These are phyloP conservation scores for Orthosia incerta DNA, from an alignment of 2,888 invertebrate species.

Conservation along the genomic window DNA sequence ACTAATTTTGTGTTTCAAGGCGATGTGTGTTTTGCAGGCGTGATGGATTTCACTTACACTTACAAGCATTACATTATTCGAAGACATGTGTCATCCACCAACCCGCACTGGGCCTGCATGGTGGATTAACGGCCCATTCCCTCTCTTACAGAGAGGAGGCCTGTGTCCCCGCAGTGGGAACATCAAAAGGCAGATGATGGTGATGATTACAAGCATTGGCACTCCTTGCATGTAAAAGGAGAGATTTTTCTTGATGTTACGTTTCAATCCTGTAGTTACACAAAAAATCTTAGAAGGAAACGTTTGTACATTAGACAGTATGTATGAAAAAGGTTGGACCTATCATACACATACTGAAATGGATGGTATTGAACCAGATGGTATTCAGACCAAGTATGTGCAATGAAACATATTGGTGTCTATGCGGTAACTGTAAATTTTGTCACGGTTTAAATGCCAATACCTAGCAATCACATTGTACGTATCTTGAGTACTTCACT, in stretches of 20 bases:
- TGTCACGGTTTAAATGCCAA: background rate
- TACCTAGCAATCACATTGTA: conserved; percentile 24
- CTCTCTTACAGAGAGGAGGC: too few relatives aligned
- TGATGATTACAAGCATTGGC: too few relatives aligned
- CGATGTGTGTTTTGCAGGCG: background rate
- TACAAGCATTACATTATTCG: too few relatives aligned
- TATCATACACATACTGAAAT: background rate
- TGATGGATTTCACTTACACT: background rate
- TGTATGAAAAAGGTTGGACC: background rate
- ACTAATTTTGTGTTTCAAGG: background rate
- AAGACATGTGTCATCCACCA: too few relatives aligned
- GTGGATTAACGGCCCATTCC: too few relatives aligned
- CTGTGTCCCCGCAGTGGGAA: too few relatives aligned
- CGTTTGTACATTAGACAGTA: background rate
- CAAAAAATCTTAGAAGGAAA: background rate
- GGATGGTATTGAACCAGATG: background rate
- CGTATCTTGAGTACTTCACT: conserved; percentile 12
- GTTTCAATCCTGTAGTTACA: background rate
- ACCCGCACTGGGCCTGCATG: too few relatives aligned
- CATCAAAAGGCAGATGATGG: background rate
- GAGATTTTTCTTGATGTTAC: background rate
- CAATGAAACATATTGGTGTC: background rate
- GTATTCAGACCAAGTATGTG: background rate
- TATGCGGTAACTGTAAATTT: background rate
- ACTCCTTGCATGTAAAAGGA: background rate